Conservation (phyloP, 2,797 vertebrate species). For the Channa striata region DNA sequence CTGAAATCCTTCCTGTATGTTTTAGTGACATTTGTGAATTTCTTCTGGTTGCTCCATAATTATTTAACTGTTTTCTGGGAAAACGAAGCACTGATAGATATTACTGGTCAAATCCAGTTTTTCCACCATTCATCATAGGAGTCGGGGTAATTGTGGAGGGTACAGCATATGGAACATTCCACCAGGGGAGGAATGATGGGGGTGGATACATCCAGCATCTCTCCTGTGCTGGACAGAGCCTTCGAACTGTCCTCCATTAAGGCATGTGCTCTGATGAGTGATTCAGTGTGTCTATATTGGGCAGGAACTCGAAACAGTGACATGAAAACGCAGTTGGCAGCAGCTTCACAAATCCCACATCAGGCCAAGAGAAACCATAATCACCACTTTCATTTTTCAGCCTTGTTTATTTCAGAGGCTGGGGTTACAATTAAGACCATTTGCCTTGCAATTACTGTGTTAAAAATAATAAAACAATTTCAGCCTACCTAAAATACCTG, state of each 20-base stretch:
- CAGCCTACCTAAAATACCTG: constrained; percentile 82
- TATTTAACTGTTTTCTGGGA: constrained; percentile 66
- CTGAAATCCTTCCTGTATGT: constrained; percentile 60
- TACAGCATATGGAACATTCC: constrained; percentile 76
- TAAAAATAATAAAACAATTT: constrained; percentile 90
- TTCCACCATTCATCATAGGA: constrained; percentile 77
- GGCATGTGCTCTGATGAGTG: constrained; percentile 82
- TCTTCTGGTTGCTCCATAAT: constrained; percentile 59
- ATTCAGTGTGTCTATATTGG: constrained; percentile 83
- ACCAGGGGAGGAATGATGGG: constrained; percentile 66
- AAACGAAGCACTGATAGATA: constrained; percentile 70
- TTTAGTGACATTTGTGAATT: constrained; percentile 66
- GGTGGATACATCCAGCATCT: constrained; percentile 63
- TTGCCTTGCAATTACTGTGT: constrained; percentile 88
- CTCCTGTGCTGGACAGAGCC: constrained; percentile 68
- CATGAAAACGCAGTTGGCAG: constrained; percentile 86
- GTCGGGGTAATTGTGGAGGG: constrained; percentile 74
- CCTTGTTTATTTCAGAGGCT: constrained; percentile 89
- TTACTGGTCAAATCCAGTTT: constrained; percentile 75
- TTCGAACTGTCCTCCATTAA: constrained; percentile 79
- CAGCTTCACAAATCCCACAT: constrained; percentile 87
- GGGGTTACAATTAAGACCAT: constrained; percentile 88
- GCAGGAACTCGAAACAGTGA: constrained; percentile 83
- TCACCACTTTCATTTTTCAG: constrained; percentile 85
- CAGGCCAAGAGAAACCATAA: constrained; percentile 87